Evolutionary conservation across 2,888 invertebrate species (phyloP).

Genomic region (Teinopalpus imperialis): DNA sequence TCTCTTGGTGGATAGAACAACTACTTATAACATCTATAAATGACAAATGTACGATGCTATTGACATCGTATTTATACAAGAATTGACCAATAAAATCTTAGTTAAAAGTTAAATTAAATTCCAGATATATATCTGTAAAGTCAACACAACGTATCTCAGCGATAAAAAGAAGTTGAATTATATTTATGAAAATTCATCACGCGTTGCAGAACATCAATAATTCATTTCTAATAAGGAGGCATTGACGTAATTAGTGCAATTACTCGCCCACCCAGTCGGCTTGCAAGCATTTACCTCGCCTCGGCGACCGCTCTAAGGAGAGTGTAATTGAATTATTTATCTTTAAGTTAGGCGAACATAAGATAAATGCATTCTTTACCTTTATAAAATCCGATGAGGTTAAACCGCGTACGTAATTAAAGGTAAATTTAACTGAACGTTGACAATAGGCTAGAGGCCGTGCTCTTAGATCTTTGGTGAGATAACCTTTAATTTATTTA

Average conservation of each 20-base stretch:
- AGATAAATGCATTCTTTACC: slow-evolving; percentile 57
- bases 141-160: slow-evolving; percentile 50
- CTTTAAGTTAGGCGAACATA: slow-evolving; percentile 50
- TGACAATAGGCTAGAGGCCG: slow-evolving; percentile 59
- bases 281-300: slow-evolving; percentile 16
- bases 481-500: slow-evolving; percentile 38
- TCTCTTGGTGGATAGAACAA: slow-evolving; percentile 57
- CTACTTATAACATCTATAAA: slow-evolving; percentile 29
- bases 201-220: slow-evolving; percentile 67
- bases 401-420: slow-evolving; percentile 57
- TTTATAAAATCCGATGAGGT: slow-evolving; percentile 52
- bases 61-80: too few species aligned
- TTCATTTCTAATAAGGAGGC: slow-evolving; percentile 72
- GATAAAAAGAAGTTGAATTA: slow-evolving; percentile 18
- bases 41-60: too few species aligned
- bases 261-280: slow-evolving; percentile 72
- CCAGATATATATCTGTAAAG: slow-evolving; percentile 22
- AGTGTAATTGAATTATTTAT: slow-evolving; percentile 70
- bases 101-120: too few species aligned
- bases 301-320: slow-evolving; percentile 42
- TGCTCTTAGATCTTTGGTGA: slow-evolving; percentile 36
- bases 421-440: slow-evolving; percentile 53
- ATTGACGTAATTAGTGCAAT: slow-evolving; percentile 78
- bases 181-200: slow-evolving; percentile 57
- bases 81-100: too few species aligned